A percentile compares a stretch with the other conserved stretches of the same genome.
These are phyloP conservation scores for Scaptomyza hsui DNA, from an alignment of 1,140 invertebrate species.

Conservation along the genomic window DNA sequence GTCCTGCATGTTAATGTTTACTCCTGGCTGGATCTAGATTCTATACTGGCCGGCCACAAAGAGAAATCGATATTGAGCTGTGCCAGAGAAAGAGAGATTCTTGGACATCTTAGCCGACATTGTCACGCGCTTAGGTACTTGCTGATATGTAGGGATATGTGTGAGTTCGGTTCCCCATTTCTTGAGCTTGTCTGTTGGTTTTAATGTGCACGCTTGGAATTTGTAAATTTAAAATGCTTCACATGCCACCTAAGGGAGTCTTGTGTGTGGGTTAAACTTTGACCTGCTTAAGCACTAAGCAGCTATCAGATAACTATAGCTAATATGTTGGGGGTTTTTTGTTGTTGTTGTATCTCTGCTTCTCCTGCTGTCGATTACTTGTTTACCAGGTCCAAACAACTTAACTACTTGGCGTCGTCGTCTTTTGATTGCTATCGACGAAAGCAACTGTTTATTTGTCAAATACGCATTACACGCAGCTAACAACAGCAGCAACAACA, in stretches of 20 bases:
- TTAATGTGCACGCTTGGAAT: constrained; percentile 74
- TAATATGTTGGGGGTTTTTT: constrained; percentile 17
- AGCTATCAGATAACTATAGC: constrained; percentile 29
- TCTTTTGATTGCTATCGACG: constrained; percentile 73
- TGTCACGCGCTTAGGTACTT: constrained; percentile 46
- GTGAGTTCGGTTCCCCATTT: background rate
- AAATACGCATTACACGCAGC: constrained; percentile 79
- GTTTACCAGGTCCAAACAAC: constrained; percentile 79
- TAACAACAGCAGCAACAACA: constrained; percentile 40
- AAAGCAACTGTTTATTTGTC: constrained; percentile 82
- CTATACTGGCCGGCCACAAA: background rate
- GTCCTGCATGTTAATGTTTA: constrained; percentile 76
- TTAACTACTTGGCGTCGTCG: constrained; percentile 69
- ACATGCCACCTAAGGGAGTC: constrained; percentile 37
- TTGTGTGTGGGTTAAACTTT: constrained; percentile 45
- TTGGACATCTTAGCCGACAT: constrained; percentile 28
- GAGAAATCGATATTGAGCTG: constrained; percentile 59
- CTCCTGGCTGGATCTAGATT: constrained; percentile 24
- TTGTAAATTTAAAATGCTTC: constrained; percentile 81
- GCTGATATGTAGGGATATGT: constrained; percentile 10
- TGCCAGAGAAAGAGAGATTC: constrained; percentile 38
- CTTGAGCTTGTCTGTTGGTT: constrained; percentile 69
- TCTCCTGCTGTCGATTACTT: constrained; percentile 67
- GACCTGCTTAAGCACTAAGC: constrained; percentile 72
- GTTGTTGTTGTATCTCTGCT: no score